Conservation (phyloP, 2,888 invertebrate species). For the Limenitis camilla region DNA sequence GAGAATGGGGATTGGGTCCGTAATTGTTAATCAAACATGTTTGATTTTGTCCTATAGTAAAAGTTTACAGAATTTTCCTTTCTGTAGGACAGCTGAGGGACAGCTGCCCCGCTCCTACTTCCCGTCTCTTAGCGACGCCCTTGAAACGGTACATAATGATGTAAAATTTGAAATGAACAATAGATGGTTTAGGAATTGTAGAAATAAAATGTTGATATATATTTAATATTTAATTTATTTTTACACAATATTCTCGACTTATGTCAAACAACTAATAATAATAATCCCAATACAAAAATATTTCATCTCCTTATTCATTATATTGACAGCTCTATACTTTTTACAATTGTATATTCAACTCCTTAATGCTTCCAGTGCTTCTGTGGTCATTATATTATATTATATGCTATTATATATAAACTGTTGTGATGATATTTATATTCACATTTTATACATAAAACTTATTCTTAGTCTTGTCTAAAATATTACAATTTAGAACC, state of each 20-base stretch:
- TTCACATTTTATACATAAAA: slow-evolving; percentile 22
- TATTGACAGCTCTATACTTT: slow-evolving; percentile 62
- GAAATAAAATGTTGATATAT: no score
- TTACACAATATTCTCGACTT: slow-evolving; percentile 68
- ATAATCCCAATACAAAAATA: slow-evolving; percentile 74
- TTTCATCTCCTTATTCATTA: slow-evolving; percentile 63
- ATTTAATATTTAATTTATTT: slow-evolving; percentile 56
- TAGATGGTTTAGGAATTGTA: no score
- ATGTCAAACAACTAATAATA: slow-evolving; percentile 60
- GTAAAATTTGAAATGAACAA: no score
- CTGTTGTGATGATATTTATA: slow-evolving; percentile 41
- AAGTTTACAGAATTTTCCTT: no score
- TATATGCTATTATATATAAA: slow-evolving; percentile 32
- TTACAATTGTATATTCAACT: slow-evolving; percentile 42
- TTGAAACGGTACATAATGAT: no score
- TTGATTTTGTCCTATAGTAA: no score
- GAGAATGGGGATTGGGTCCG: no score
- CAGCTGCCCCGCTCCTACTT: no score
- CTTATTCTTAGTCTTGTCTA: not conserved
- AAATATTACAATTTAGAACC: not conserved
- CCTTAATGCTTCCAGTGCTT: slow-evolving; percentile 32
- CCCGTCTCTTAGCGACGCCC: no score
- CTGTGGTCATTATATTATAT: slow-evolving; percentile 21
- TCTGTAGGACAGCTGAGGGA: no score
- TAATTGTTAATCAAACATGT: no score